Percentiles rank a stretch among this genome's conserved stretches.
Conservation (phyloP, 2,113 vertebrate species). For the Chaenogobius annularis region DNA sequence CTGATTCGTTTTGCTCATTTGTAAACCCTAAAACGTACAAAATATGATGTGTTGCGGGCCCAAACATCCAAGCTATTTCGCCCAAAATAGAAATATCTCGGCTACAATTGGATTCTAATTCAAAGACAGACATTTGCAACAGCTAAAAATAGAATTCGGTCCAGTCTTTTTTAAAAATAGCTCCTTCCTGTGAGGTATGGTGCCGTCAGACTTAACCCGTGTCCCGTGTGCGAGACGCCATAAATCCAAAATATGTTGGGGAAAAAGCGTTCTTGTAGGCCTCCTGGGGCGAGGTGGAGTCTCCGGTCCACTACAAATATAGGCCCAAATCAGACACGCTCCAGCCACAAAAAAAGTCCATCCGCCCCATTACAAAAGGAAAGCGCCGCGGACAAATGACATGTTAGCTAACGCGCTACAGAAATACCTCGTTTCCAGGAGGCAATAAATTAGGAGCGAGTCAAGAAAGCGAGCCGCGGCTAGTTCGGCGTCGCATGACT, state of each 20-base stretch:
- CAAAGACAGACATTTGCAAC: background rate
- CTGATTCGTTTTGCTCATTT: too few species aligned
- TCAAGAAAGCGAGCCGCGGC: constrained; percentile 24
- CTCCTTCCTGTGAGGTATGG: background rate
- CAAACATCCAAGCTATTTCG: background rate
- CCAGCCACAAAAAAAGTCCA: constrained; percentile 9
- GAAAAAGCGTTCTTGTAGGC: constrained; percentile 2
- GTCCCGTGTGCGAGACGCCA: constrained; percentile 3
- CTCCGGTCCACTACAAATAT: constrained; percentile 25
- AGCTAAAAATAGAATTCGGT: background rate
- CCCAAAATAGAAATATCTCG: background rate
- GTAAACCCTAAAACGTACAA: too few species aligned
- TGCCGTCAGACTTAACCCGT: background rate
- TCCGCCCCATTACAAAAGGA: constrained; percentile 45
- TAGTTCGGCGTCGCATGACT: constrained; percentile 30
- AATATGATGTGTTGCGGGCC: too few species aligned
- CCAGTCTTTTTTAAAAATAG: background rate
- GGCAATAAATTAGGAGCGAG: constrained; percentile 42
- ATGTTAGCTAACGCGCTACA: constrained; percentile 46
- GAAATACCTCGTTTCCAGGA: constrained; percentile 36
- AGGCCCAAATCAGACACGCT: constrained; percentile 46
- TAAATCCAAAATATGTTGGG: constrained; percentile 21
- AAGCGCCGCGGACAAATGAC: constrained; percentile 46
- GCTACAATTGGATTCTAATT: background rate
- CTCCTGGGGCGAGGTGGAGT: constrained; percentile 28